Percentiles rank a stretch among this genome's conserved stretches.
phyloP scores from a whole-genome alignment of 2,888 invertebrate species.

The Lasius platythorax region DNA sequence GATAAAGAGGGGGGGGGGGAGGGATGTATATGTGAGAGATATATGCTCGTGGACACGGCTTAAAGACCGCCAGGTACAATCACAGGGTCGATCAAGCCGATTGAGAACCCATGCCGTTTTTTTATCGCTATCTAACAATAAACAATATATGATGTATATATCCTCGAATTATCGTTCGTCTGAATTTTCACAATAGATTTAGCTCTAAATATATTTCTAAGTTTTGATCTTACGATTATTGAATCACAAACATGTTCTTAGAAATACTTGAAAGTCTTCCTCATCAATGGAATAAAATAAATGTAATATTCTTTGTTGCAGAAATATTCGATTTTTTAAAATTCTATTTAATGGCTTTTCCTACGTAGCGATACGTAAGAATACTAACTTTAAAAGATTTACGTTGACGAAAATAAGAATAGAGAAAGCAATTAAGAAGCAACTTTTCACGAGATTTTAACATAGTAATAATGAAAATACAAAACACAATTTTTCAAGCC shows the following conservation, averaged over 20 bases:
- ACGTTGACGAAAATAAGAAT: neutral
- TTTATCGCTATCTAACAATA: neutral
- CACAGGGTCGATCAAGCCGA: neutral
- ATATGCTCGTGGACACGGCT: conserved; percentile 56
- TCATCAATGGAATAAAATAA: neutral
- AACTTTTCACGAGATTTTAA: neutral
- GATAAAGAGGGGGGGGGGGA: neutral
- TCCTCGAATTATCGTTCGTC: neutral
- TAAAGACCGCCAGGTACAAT: conserved; percentile 53
- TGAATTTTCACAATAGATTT: neutral
- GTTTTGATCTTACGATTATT: neutral
- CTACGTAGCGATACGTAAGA: neutral
- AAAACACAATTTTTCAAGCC: neutral
- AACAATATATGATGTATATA: neutral
- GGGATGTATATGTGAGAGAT: neutral
- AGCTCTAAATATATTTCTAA: neutral
- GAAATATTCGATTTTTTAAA: too few relatives aligned
- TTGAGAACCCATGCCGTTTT: neutral
- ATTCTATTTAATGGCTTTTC: too few relatives aligned
- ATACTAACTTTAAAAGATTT: neutral
- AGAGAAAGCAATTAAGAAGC: neutral
- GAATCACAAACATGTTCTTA: too few relatives aligned
- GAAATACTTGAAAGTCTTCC: too few relatives aligned
- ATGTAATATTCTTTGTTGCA: neutral
- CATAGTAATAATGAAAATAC: neutral